Conservation (phyloP, 2,113 vertebrate species). For the Climacteris rufus region DNA sequence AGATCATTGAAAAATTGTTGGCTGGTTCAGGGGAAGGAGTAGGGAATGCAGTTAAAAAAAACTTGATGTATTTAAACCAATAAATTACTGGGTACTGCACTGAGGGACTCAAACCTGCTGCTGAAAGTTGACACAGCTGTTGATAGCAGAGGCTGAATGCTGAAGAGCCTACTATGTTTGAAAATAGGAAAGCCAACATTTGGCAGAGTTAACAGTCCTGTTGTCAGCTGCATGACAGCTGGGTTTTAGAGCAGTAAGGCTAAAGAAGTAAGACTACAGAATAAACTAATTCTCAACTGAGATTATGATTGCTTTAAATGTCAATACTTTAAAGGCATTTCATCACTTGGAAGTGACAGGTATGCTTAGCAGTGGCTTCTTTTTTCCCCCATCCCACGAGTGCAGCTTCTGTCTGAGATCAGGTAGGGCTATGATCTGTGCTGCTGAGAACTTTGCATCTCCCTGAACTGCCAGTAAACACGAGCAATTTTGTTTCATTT, state of each 20-base stretch:
- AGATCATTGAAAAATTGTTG: neutral
- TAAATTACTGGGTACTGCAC: neutral
- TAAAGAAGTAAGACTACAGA: neutral
- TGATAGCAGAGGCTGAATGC: neutral
- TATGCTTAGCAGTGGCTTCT: neutral
- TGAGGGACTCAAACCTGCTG: neutral
- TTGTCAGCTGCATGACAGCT: neutral
- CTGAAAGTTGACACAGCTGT: neutral
- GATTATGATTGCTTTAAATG: neutral
- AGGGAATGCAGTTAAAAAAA: neutral
- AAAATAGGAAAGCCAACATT: neutral
- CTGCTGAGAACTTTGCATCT: neutral
- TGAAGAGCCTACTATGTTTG: neutral
- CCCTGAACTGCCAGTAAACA: neutral
- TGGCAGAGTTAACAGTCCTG: neutral
- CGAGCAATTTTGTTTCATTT: neutral
- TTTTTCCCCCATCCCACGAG: neutral
- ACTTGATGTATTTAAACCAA: neutral
- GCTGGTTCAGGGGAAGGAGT: neutral
- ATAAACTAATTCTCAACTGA: conserved; percentile 1
- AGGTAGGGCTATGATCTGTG: neutral
- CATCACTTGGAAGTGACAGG: neutral
- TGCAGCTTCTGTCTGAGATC: neutral
- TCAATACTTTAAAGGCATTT: neutral
- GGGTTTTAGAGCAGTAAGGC: neutral